Evolutionary conservation across 2,888 invertebrate species (phyloP).

Genomic region (Drosophila mimetica): DNA sequence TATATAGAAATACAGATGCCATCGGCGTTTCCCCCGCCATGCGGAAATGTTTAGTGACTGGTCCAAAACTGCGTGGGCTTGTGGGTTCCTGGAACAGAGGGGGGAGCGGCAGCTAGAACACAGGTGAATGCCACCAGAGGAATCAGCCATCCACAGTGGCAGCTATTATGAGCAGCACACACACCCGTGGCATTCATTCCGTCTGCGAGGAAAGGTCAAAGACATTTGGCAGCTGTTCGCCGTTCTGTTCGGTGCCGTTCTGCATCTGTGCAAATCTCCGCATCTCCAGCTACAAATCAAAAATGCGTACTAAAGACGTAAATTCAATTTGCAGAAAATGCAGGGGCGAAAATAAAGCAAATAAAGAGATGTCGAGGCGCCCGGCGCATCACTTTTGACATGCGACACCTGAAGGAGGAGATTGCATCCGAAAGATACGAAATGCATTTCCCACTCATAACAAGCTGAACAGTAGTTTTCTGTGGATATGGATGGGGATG

Average conservation of each 20-base stretch:
- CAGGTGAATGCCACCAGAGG: conserved; percentile 73
- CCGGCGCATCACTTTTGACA: conserved; percentile 53
- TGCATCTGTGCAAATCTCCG: conserved; percentile 33
- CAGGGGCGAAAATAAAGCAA: conserved; percentile 10
- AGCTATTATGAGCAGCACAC: conserved; percentile 62
- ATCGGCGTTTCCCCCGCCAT: conserved; percentile 28
- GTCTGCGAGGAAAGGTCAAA: conserved; percentile 66
- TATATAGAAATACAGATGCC: conserved; percentile 33
- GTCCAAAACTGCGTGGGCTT: conserved; percentile 64
- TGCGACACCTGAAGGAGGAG: conserved; percentile 69
- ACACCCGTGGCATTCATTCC: conserved; percentile 6
- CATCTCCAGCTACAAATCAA: conserved; percentile 64
- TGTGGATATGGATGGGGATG: neutral
- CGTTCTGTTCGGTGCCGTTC: conserved; percentile 1
- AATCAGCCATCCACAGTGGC: conserved; percentile 52
- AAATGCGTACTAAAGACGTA: conserved; percentile 77
- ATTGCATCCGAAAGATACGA: conserved; percentile 43
- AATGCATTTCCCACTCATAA: conserved; percentile 46
- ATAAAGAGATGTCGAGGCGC: conserved; percentile 50
- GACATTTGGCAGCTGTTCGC: conserved; percentile 57
- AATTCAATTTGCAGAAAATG: conserved; percentile 60
- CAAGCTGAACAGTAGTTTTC: conserved; percentile 40
- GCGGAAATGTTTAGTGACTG: conserved; percentile 61
- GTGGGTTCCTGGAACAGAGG: neutral
- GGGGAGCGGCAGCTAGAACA: conserved; percentile 16